Base-by-base conservation (phyloP, 2,888 invertebrate species). In the Drosophila testacea region DNA sequence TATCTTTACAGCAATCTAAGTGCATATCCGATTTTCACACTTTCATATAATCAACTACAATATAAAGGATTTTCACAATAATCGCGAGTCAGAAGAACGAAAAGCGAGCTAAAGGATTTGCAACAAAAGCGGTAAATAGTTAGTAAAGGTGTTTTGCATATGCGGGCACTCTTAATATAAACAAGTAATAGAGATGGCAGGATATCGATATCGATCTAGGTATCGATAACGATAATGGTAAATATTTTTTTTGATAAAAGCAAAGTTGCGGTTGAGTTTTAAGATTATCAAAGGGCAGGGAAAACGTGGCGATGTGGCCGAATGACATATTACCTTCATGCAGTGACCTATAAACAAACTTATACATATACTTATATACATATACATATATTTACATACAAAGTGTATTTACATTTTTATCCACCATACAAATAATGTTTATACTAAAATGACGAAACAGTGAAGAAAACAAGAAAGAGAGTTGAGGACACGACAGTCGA, bases 231-330 rank as follows among this genome's bases (percentile, higher is more conserved):
- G 42, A 42, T 50, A 54, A 30, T 44, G 38, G 38, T 62, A 30
- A 30, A 16, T 57, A 13, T 52, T 46, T 36, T 47, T 38, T 51
- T 51, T 48, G 4, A 38, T 54, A 22, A 62, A 65, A 69, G 54
- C 48, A 74, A 73, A 46, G 48, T 63, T 63, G 66, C 81, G 76
- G 83, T 75, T 77, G 65, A 79, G 73, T 74, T 77, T 61, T 71
- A 59, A 72, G 73, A 75, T 77, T 36, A 71, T 42, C 52, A 62
- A 64, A 62, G 67, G 69, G 68, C 62, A 63, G 63, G 69, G 60
- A 66, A 47, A 48, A 59, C 7, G 51, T 64, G 66, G 55, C 54
- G 30, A 39, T 22, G 38, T 52, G 60, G 39, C 73, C 77, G 69
- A 61, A 30, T 39, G 73, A 77, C 70, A 66, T 48, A 69, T 77